Evolutionary conservation across 2,113 vertebrate genomes (phyloP).

Genomic region (Nycticorax nycticorax): DNA sequence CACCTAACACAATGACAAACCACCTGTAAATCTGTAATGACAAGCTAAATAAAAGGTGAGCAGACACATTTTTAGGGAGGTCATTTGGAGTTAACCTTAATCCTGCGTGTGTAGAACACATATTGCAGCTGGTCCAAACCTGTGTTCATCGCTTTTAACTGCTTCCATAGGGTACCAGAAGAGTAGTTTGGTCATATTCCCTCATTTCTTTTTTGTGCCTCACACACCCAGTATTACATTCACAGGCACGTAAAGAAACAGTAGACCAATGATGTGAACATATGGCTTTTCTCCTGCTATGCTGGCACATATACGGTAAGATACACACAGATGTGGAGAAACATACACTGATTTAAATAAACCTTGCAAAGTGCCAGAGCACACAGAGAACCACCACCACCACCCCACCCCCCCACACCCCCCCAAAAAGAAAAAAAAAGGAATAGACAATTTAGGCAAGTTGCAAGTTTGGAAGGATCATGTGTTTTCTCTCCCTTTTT

Average conservation of each 20-base stretch:
- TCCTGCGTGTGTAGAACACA: neutral
- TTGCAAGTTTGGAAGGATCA: neutral
- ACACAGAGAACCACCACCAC: neutral
- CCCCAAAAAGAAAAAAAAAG: neutral
- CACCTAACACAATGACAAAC: neutral
- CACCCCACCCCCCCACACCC: neutral
- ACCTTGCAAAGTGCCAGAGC: conserved; percentile 21
- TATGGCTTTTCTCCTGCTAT: conserved; percentile 19
- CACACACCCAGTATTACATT: neutral
- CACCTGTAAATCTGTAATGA: neutral
- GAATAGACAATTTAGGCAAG: neutral
- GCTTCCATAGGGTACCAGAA: neutral
- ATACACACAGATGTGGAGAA: conserved; percentile 24
- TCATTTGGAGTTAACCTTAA: neutral
- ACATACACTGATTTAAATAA: neutral
- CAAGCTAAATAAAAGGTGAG: neutral
- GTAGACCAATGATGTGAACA: neutral
- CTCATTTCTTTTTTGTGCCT: neutral
- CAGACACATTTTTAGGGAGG: neutral
- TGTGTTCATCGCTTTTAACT: neutral
- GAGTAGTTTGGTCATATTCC: neutral
- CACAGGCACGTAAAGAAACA: neutral
- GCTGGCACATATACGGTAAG: neutral
- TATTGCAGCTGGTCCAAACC: neutral
- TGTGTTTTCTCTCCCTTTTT: neutral